phyloP scores from a whole-genome alignment of 2,888 invertebrate genomes.

The Erebia ligea region DNA sequence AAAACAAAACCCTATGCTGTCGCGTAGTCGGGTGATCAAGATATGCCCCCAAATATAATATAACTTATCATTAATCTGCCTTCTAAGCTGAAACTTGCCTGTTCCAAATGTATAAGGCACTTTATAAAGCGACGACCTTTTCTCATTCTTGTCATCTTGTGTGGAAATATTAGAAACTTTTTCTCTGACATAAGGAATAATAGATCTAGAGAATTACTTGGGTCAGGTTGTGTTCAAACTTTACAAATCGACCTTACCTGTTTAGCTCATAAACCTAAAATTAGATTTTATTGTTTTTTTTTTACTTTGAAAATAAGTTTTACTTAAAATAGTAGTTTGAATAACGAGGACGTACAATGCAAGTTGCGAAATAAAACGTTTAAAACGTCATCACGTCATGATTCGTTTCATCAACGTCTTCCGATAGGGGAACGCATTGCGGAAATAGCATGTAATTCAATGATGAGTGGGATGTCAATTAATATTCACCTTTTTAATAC shows the following conservation, averaged over 20 bases:
- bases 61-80: conserved; percentile 9
- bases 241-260: too few species aligned
- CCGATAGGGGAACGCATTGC: conserved; percentile 17
- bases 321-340: neutral
- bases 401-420: neutral
- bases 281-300: neutral
- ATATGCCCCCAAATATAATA: neutral
- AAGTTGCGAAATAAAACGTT: neutral
- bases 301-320: neutral
- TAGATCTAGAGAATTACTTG: too few species aligned
- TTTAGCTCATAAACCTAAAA: neutral
- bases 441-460: conserved; percentile 8
- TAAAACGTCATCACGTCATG: conserved; percentile 2
- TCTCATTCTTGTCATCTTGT: neutral
- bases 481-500: neutral
- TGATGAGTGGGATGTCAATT: neutral
- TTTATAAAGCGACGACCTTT: conserved; percentile 2
- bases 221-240: too few species aligned
- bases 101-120: neutral
- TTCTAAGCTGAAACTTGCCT: neutral
- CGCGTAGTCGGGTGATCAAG: neutral
- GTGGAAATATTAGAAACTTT: neutral
- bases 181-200: neutral
- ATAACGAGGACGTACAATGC: neutral
- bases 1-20: too few species aligned